Base-by-base conservation (phyloP, 2,888 invertebrate species). In the Apotomis betuletana region DNA sequence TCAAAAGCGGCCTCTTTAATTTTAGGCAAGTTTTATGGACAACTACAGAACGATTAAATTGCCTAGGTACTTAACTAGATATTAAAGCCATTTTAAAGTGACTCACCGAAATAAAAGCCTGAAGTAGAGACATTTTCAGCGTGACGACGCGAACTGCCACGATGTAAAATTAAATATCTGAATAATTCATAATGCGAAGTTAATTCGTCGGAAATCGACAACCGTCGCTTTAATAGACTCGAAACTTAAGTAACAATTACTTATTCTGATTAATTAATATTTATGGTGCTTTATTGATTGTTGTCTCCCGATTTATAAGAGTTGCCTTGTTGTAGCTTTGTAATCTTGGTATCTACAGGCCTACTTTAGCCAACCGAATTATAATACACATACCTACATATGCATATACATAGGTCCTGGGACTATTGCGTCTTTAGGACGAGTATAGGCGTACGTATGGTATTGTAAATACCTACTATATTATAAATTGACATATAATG, bases 131-230 rank as follows among this genome's bases (percentile, higher is more conserved):
- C 51, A 27, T 44, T 65, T 65, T 27, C n/a, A n/a, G 57, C 63
- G 59, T 27, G 3, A 27, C 58, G 38, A 13, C 58, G 54, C 49
- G 51, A 6, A 59, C 51, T 57, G 55, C 59, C 55, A 60, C 67
- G 55, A 60, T 60, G 70, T 61, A 61, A 70, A 67, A 70, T 70
- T 67, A 70, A 70, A 70, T 65, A 46, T 15, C 61, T 70, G 70
- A 70, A 70, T 70, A 55, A 70, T 70, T 70, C 70, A 70, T 70
- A 70, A 70, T 65, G 60, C 67, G 60, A 67, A 70, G 70, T 70
- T 70, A 70, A 70, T 70, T 70, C 65, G 60, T n/a, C 60, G 70
- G 70, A 70, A 70, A 70, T 70, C 70, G 70, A 70, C 70, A 70
- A 70, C 70, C 54, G 70, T 67, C 70, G 61, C 70, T 70, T 70